Percentiles rank a stretch among this genome's conserved stretches.
Evolutionary conservation across 2,797 vertebrate genomes (phyloP).

Genomic region (Podarcis siculus): DNA sequence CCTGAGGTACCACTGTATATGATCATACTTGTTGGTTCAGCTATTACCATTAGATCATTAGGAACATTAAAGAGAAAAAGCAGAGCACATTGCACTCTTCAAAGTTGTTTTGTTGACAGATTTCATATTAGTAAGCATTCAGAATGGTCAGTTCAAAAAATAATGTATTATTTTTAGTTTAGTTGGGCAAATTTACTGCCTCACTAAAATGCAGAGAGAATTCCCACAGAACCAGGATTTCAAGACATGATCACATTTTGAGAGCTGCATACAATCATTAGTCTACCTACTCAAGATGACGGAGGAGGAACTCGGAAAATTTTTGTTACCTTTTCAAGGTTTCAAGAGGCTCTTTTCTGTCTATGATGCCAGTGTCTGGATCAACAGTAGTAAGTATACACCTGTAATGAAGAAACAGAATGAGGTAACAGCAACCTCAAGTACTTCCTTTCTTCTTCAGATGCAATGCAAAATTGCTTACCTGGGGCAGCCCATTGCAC

Average conservation of each 20-base stretch:
- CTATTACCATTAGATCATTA: not conserved
- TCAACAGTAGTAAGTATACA: conserved; percentile 92
- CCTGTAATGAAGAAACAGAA: conserved; percentile 72
- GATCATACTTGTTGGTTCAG: not conserved
- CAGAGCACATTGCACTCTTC: not conserved
- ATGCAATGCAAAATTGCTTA: conserved; percentile 61
- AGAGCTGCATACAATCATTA: not conserved
- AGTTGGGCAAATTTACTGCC: not conserved
- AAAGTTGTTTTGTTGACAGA: not conserved
- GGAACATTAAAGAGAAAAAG: not conserved
- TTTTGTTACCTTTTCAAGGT: conserved; percentile 87
- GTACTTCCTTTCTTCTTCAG: not conserved
- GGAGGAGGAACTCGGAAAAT: not conserved
- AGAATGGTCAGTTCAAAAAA: not conserved
- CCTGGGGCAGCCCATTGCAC: conserved; percentile 88
- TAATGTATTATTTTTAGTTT: not conserved
- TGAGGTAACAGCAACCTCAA: not conserved
- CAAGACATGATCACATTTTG: not conserved
- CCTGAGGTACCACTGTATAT: too few relatives aligned
- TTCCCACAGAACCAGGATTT: not conserved
- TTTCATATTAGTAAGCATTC: not conserved
- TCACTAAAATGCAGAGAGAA: not conserved
- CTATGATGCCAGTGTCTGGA: conserved; percentile 87
- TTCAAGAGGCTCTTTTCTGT: conserved; percentile 89
- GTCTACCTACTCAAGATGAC: conserved; percentile 7